Percentiles rank a stretch among this genome's conserved stretches.
Evolutionary conservation across 2,797 vertebrate genomes (phyloP).

Genomic region (Pseudochromis fuscus): DNA sequence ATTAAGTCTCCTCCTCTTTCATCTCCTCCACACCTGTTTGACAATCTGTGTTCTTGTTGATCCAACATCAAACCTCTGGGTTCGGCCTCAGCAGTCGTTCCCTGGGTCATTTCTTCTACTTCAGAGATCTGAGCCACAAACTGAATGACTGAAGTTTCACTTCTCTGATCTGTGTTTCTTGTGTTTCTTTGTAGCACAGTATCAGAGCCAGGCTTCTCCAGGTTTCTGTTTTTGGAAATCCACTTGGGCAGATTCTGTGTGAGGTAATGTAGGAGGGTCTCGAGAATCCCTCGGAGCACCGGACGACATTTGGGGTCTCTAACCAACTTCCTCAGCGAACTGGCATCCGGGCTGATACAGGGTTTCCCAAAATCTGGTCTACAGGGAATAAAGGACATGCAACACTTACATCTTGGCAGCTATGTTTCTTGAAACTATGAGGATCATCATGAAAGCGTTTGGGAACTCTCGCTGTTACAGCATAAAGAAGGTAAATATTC

Average conservation of each 20-base stretch:
- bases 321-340: constrained; percentile 86
- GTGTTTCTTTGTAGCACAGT: constrained; percentile 16
- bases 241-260: constrained; percentile 53
- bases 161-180: constrained; percentile 16
- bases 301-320: constrained; percentile 78
- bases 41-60: constrained; percentile 31
- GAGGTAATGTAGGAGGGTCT: constrained; percentile 89
- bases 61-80: constrained; percentile 30
- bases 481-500: not conserved
- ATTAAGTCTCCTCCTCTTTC: constrained; percentile 34
- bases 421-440: constrained; percentile 1
- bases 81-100: constrained; percentile 3
- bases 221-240: constrained; percentile 16
- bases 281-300: constrained; percentile 86
- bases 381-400: constrained; percentile 82
- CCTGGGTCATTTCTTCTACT: constrained; percentile 25
- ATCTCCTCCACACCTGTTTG: constrained; percentile 9
- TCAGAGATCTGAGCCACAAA: constrained; percentile 7
- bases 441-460: not conserved
- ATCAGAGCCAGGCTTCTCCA: constrained; percentile 4
- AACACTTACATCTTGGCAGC: constrained; percentile 58
- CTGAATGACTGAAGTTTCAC: constrained; percentile 25
- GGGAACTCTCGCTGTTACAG: not conserved
- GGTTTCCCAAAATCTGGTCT: constrained; percentile 68
- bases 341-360: constrained; percentile 71